Evolutionary conservation across 2,888 invertebrate genomes (phyloP).

Genomic region (Synanthedon andrenaeformis): DNA sequence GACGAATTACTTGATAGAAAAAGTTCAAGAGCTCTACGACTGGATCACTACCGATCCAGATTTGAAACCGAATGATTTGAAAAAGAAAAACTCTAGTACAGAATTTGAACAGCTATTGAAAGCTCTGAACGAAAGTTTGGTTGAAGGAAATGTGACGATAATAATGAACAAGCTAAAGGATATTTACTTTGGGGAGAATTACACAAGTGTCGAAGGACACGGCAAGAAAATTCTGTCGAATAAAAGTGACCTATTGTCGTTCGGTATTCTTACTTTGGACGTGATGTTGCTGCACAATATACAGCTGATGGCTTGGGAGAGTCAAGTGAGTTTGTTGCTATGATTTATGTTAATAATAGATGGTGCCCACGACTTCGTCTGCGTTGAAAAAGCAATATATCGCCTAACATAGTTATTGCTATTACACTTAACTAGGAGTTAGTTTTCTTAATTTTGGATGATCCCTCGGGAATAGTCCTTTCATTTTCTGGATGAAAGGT

Average conservation of each 20-base stretch:
- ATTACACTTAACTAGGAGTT: too few species aligned
- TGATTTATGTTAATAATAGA: background rate
- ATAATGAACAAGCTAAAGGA: slow-evolving; percentile 63
- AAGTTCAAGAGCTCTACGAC: slow-evolving; percentile 63
- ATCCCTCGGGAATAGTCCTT: too few species aligned
- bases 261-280: slow-evolving; percentile 69
- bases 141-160: slow-evolving; percentile 58
- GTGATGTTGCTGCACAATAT: slow-evolving; percentile 70
- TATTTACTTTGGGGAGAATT: slow-evolving; percentile 58
- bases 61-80: slow-evolving; percentile 24
- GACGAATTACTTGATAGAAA: slow-evolving; percentile 61
- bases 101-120: slow-evolving; percentile 49
- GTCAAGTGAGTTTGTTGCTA: slow-evolving; percentile 34
- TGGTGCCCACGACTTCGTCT: too few species aligned
- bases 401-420: too few species aligned
- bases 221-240: slow-evolving; percentile 48
- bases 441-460: too few species aligned
- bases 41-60: slow-evolving; percentile 59
- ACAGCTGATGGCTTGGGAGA: slow-evolving; percentile 69
- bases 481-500: too few species aligned
- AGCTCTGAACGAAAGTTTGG: slow-evolving; percentile 63
- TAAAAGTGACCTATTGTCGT: slow-evolving; percentile 61
- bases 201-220: slow-evolving; percentile 19
- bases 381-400: too few species aligned
- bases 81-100: slow-evolving; percentile 17